phyloP scores from a whole-genome alignment of 2,113 vertebrate species.

The Corydoras sp. region DNA sequence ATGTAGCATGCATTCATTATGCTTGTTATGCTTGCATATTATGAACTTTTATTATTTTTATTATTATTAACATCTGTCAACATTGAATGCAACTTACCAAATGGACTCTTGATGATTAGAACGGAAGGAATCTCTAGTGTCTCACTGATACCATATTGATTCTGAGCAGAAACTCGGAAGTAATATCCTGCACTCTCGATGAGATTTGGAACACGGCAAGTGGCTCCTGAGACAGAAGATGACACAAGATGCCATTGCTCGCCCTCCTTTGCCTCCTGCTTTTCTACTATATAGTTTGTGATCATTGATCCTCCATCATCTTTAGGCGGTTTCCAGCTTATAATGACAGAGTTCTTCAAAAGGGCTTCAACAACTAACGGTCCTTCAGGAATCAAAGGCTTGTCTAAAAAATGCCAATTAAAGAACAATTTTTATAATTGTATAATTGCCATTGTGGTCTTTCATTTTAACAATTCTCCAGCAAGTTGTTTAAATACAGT shows the following conservation, averaged over 20 bases:
- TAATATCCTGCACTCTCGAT: constrained; percentile 90
- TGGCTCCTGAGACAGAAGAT: constrained; percentile 85
- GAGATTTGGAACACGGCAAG: constrained; percentile 87
- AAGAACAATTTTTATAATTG: no score
- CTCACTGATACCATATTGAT: constrained; percentile 89
- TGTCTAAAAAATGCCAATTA: constrained; percentile 69
- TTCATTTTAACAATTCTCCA: no score
- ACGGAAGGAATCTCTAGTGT: constrained; percentile 86
- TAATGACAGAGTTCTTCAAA: constrained; percentile 87
- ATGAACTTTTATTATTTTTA: no score
- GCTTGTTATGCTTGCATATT: no score
- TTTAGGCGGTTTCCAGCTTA: constrained; percentile 90
- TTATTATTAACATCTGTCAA: not conserved
- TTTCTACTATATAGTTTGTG: constrained; percentile 95
- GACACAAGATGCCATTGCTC: constrained; percentile 91
- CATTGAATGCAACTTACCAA: constrained; percentile 69
- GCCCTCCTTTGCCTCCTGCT: constrained; percentile 92
- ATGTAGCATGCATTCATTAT: not conserved
- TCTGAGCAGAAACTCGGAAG: constrained; percentile 96
- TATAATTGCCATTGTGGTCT: no score
- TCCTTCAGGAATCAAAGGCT: constrained; percentile 84
- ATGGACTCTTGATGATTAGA: constrained; percentile 89
- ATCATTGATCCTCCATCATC: constrained; percentile 93
- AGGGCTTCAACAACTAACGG: constrained; percentile 88
- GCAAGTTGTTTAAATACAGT: not conserved